Conservation (phyloP, 2,113 vertebrate genomes). For the Acrocephalus arundinaceus region DNA sequence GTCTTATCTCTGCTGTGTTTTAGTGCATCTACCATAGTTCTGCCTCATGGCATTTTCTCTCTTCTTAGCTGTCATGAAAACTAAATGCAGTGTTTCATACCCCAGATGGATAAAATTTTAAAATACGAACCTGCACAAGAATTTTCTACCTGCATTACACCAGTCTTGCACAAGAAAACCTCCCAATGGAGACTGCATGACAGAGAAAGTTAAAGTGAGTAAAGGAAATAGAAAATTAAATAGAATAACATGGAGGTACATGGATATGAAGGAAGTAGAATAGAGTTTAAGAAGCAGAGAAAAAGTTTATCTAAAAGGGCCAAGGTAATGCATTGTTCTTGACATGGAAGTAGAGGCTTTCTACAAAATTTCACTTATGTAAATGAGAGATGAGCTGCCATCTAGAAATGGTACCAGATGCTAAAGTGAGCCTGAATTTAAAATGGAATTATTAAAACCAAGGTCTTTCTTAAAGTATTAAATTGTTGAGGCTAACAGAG, state of each 20-base stretch:
- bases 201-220: neutral
- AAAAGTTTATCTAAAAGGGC: neutral
- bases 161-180: neutral
- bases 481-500: neutral
- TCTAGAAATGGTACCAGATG: neutral
- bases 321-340: neutral
- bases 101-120: neutral
- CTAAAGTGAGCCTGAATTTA: neutral
- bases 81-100: neutral
- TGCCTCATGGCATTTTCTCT: neutral
- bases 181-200: neutral
- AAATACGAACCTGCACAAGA: neutral
- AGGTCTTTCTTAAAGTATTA: neutral
- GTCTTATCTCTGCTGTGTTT: neutral
- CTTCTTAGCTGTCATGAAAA: neutral
- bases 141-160: neutral
- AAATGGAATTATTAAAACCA: neutral
- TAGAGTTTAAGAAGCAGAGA: neutral
- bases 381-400: neutral
- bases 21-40: neutral
- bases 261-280: neutral
- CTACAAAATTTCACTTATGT: neutral
- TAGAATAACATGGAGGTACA: accelerated
- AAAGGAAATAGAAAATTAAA: neutral
- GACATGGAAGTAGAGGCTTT: neutral